Base-by-base conservation (phyloP, 2,888 invertebrate species). In the Ligdia adustata region DNA sequence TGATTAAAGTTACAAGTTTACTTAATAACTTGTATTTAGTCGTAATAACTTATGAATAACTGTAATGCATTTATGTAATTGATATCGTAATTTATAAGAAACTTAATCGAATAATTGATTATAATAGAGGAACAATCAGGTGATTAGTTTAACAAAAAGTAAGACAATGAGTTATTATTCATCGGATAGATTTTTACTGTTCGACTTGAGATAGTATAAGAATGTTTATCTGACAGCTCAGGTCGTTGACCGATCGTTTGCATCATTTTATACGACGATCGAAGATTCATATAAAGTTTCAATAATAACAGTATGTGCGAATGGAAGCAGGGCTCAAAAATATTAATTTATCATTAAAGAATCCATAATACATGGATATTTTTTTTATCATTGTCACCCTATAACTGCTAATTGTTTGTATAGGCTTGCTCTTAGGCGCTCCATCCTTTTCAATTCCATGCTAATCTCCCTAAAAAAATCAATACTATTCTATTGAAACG, bases 91-190 rank as follows among this genome's bases (percentile, higher is more conserved):
- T 82, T 82, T 82, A 82, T 83, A 79, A 74, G 82, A 80, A 84
- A 87, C 75, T 75, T 84, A 88, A 89, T 84, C 82, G 85, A 87
- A 79, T 89, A 89, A 90, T 89, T 90, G 89, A 89, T 90, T 90
- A 85, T 79, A 81, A 76, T 77, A 83, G 73, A 75, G 75, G 82
- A 89, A 89, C 89, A 90, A 90, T 89, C 83, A 86, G 89, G 85
- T 88, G 88, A 89, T 89, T 90, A 90, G 87, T 85, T 80, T 68
- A 77, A 90, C 84, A 86, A 87, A 88, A 89, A 83, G 79, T 81
- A 79, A 83, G 87, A 89, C 89, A 89, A 89, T 87, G 88, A 89
- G 73, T 84, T 88, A 89, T 90, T 88, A 88, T 87, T 82, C 80
- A 73, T 71, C 64, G 71, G 75, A 85, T 83, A 83, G 75, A 75